A percentile compares a stretch with the other conserved stretches of the same genome.
phyloP scores from a whole-genome alignment of 2,113 vertebrate species.

The Chaenogobius annularis region DNA sequence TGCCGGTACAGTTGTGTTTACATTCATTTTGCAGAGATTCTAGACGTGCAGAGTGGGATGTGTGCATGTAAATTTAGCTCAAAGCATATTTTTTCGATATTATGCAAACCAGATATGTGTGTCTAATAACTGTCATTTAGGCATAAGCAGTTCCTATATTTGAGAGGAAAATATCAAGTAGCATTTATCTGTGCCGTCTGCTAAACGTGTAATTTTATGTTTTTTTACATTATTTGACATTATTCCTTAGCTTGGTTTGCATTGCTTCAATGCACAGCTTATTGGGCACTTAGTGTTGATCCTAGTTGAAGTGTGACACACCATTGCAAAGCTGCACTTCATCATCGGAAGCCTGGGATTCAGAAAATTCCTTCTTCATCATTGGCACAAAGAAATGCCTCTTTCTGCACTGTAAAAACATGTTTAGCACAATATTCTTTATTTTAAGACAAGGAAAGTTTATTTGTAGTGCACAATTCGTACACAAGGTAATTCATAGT shows the following conservation, averaged over 20 bases:
- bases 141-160: no score
- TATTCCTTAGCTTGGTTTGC: background rate
- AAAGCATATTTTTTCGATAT: constrained; percentile 44
- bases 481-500: no score
- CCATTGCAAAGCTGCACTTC: constrained; percentile 17
- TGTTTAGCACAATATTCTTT: no score
- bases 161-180: no score
- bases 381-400: constrained; percentile 26
- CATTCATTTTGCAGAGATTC: constrained; percentile 8
- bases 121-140: constrained; percentile 47
- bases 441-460: no score
- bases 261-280: constrained; percentile 1
- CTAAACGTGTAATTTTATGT: background rate
- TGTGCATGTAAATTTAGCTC: constrained; percentile 40
- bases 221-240: background rate
- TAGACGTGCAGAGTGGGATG: constrained; percentile 6
- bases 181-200: background rate
- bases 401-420: no score
- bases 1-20: constrained; percentile 11
- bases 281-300: constrained; percentile 25
- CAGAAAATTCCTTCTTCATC: constrained; percentile 33
- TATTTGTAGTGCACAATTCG: no score
- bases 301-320: constrained; percentile 36
- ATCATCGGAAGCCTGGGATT: constrained; percentile 17
- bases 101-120: constrained; percentile 49